Conservation (phyloP, 1,140 invertebrate species). For the Medauroidea extradentata region DNA sequence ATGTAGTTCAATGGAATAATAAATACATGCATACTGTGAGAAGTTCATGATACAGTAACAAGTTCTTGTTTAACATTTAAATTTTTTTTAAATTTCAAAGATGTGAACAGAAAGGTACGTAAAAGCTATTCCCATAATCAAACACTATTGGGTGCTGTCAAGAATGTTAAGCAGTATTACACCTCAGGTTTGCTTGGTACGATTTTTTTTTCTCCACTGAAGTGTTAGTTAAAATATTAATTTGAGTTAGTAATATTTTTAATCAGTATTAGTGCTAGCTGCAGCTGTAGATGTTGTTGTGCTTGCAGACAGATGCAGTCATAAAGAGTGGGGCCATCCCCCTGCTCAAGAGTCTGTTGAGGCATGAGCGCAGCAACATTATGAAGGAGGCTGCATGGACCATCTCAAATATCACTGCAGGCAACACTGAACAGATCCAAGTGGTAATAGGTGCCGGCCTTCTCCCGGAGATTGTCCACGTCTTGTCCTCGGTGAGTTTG, state of each 20-base stretch:
- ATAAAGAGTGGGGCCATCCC: constrained; percentile 73
- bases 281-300: background rate
- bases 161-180: no score
- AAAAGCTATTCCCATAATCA: no score
- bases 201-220: background rate
- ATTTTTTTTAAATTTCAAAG: no score
- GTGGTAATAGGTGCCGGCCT: constrained; percentile 66
- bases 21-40: no score
- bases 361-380: constrained; percentile 69
- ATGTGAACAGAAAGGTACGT: no score
- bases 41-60: no score
- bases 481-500: constrained; percentile 58
- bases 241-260: background rate
- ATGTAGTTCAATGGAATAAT: no score
- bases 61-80: no score
- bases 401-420: constrained; percentile 77
- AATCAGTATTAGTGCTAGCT: background rate
- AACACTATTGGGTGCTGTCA: no score
- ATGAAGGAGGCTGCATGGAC: constrained; percentile 85
- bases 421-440: constrained; percentile 70
- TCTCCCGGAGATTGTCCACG: constrained; percentile 62
- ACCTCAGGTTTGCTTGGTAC: background rate
- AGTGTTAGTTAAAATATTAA: background rate
- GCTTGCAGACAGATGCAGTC: constrained; percentile 81
- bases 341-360: constrained; percentile 65